Percentiles rank a stretch among this genome's conserved stretches.
These are phyloP conservation scores for Zele albiditarsus DNA, from an alignment of 2,888 invertebrate genomes.

Conservation along the genomic window DNA sequence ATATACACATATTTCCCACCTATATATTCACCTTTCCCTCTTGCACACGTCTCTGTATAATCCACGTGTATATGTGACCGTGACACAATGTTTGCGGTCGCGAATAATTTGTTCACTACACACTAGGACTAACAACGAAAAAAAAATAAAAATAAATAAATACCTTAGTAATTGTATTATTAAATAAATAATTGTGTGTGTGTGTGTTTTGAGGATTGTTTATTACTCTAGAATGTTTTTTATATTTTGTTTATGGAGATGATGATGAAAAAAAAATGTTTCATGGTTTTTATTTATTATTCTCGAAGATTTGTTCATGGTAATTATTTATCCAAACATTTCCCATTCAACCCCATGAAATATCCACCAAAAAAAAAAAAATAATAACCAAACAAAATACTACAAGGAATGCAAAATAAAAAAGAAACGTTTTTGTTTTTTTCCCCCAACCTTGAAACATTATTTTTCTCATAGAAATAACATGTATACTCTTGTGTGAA, in stretches of 20 bases:
- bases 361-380: too few relatives aligned
- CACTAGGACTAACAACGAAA: not conserved
- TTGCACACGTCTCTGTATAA: slow-evolving; percentile 50
- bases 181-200: too few relatives aligned
- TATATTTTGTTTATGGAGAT: too few relatives aligned
- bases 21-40: slow-evolving; percentile 2
- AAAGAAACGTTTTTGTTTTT: not conserved
- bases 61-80: slow-evolving; percentile 48
- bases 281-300: too few relatives aligned
- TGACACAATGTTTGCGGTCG: slow-evolving; percentile 59
- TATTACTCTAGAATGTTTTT: too few relatives aligned
- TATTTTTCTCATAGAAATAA: not conserved
- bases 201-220: too few relatives aligned
- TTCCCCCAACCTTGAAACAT: slow-evolving; percentile 9
- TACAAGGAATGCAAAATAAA: not conserved
- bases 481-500: slow-evolving; percentile 40
- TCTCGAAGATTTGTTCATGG: too few relatives aligned
- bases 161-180: not conserved
- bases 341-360: too few relatives aligned
- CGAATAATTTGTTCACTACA: slow-evolving; percentile 19
- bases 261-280: too few relatives aligned
- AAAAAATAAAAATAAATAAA: not conserved
- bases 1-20: too few relatives aligned
- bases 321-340: too few relatives aligned
- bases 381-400: too few relatives aligned